Evolutionary conservation across 92 coral and sea anemone genomes (phyloP), one percentile per base, ranked within the genome.

Genomic region (Bergia sp.): DNA sequence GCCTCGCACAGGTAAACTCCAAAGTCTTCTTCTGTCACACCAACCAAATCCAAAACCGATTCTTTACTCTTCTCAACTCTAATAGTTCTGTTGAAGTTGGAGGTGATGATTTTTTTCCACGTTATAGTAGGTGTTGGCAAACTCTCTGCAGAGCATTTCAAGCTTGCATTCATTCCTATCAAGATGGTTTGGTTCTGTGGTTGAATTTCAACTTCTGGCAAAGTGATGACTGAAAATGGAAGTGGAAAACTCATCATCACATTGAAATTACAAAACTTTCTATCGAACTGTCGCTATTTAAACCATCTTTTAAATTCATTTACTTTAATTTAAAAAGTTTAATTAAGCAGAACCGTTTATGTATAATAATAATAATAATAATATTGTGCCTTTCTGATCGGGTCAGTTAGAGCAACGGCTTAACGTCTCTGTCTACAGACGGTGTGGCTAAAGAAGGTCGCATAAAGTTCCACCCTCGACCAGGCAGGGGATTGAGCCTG

Each of bases 1-100:
- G 77, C 86, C 57, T 66, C 57, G 39, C 86, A 82, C 15, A 82
- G 5, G n/a, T 82, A 82, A 66, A 21, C 49, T 66, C 86, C 86
- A 65, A 82, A 82, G 11, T 82, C 77, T n/a, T 82, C 39, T 42
- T 82, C 42, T 6, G 75, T 44, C 20, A 82, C 42, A 82, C 73
- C 64, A 67, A 82, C 67, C n/a, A 82, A 21, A 69, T 43, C 41
- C 86, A 82, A 49, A 61, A 40, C 77, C 3, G 86, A 82, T 65
- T 41, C 41, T 44, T 69, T 82, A 29, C 86, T 55, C 39, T 5
- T 67, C 58, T 66, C 73, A 13, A 71, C 77, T 82, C 67, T 66
- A 16, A 82, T 7, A 41, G 86, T 82, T 49, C 13, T 71, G 76
- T 44, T 82, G 5, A 43, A 16, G 8, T 7, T 18, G 2, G 86